phyloP scores from a whole-genome alignment of 2,888 invertebrate species.

The Oxytorus armatus region DNA sequence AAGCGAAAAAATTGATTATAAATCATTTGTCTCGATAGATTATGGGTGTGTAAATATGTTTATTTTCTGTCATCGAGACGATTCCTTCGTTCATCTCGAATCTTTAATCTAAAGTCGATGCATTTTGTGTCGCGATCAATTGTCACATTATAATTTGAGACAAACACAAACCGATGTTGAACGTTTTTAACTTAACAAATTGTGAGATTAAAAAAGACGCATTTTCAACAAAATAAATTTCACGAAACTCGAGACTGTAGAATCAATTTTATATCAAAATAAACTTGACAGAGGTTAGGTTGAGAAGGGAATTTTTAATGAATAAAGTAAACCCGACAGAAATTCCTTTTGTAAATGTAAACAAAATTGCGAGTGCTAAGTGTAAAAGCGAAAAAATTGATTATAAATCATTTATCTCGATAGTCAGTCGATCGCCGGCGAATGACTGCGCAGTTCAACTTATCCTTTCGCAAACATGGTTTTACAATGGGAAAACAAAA shows the following conservation, averaged over 20 bases:
- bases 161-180: too few relatives aligned
- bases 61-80: constrained; percentile 33
- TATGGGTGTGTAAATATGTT: constrained; percentile 60
- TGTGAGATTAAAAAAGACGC: not conserved
- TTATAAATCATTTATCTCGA: constrained; percentile 5
- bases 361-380: too few relatives aligned
- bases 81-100: constrained; percentile 11
- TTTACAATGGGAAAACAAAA: not conserved
- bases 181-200: too few relatives aligned
- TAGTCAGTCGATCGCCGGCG: not conserved
- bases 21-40: too few relatives aligned
- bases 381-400: not conserved
- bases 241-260: not conserved
- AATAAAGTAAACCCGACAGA: not conserved
- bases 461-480: not conserved
- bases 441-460: constrained; percentile 1
- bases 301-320: not conserved
- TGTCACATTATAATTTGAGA: too few relatives aligned
- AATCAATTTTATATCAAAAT: not conserved
- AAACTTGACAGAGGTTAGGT: not conserved
- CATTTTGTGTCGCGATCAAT: too few relatives aligned
- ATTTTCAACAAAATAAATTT: not conserved
- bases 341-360: not conserved
- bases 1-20: too few relatives aligned
- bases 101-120: too few relatives aligned